phyloP scores from a whole-genome alignment of 2,797 vertebrate species.

The Denticeps clupeoides region DNA sequence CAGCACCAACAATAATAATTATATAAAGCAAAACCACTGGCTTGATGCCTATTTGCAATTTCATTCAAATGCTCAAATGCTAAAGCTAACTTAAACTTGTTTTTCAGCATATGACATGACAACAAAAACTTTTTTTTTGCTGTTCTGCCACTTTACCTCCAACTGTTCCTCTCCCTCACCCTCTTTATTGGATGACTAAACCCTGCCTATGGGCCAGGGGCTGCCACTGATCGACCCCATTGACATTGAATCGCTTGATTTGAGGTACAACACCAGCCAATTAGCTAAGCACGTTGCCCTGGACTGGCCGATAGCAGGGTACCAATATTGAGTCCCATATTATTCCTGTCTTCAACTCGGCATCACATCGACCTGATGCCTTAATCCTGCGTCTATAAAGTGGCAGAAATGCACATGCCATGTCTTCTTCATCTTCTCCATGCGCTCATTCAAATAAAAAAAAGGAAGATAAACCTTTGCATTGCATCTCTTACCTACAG shows the following conservation, averaged over 20 bases:
- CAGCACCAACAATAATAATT: too few species aligned
- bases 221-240: conserved; percentile 31
- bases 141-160: background rate
- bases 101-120: too few species aligned
- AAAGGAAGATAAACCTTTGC: conserved; percentile 11
- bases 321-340: conserved; percentile 46
- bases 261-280: conserved; percentile 43
- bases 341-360: conserved; percentile 26
- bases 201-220: background rate
- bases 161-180: background rate
- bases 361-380: conserved; percentile 34
- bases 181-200: conserved; percentile 1
- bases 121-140: too few species aligned
- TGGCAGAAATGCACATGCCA: conserved; percentile 41
- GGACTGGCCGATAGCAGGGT: conserved; percentile 31
- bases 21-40: too few species aligned
- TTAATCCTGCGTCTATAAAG: conserved; percentile 42
- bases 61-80: too few species aligned
- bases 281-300: conserved; percentile 42
- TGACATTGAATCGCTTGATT: conserved; percentile 43
- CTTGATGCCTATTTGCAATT: too few species aligned
- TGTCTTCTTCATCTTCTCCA: too few species aligned
- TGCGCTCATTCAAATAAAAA: too few species aligned
- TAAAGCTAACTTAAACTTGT: too few species aligned
- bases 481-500: conserved; percentile 12